Evolutionary conservation across 2,797 vertebrate genomes (phyloP), one percentile per base, ranked within the genome.

Genomic region (Spheniscus humboldti): DNA sequence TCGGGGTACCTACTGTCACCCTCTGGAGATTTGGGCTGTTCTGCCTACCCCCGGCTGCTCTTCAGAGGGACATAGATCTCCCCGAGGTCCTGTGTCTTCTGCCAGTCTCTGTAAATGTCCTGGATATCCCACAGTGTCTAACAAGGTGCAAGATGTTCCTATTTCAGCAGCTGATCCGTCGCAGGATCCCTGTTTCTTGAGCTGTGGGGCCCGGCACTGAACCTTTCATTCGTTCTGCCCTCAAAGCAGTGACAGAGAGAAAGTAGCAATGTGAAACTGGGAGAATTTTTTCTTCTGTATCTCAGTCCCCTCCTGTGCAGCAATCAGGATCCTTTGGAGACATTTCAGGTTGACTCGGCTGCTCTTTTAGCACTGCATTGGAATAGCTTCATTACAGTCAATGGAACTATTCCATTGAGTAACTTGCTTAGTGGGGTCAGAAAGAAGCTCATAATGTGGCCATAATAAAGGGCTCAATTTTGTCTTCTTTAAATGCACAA

Each of bases 371-470:
- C 31, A 28, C 69, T 52, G 69, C 89, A 73, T 67, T 55, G 94
- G 90, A 97, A 96, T 90, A 95, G 94, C 94, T 93, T 96, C 95
- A 94, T 97, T 94, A 96, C 67, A 78, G 91, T 75, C 91, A 72
- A 52, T 80, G 82, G 89, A 80, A 91, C 78, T 78, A 72, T 96
- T 94, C 86, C 90, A 77, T 52, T 68, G 93, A 94, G 86, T 80
- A 62, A 83, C 94, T 90, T 94, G 86, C 94, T 95, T 93, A 94
- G 75, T 50, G 13, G 68, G 79, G 64, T 66, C 85, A 96, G 93
- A 95, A 94, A 88, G 94, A 69, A 93, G 53, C 92, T 93, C 86
- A 55, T 88, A 94, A 93, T 93, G 86, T 62, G 69, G 68, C 79
- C 59, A 22, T 83, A 92, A 94, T 91, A 95, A 96, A 96, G 94